Percentiles rank a stretch among this genome's conserved stretches.
Conservation (phyloP, 1,140 invertebrate species). For the Riptortus pedestris region DNA sequence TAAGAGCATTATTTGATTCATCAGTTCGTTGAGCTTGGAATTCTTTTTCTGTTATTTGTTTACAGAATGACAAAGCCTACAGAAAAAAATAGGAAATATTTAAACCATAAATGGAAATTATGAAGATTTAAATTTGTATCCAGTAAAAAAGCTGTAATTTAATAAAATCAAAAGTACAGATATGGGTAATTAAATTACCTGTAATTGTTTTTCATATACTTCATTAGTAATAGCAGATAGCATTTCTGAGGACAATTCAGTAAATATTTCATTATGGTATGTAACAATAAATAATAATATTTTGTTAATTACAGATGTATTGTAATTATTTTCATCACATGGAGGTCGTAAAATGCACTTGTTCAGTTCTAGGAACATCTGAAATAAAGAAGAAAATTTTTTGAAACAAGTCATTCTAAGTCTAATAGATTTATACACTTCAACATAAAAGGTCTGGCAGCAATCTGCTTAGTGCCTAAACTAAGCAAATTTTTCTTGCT, state of each 20-base stretch:
- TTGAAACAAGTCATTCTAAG: background rate
- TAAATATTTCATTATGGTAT: background rate
- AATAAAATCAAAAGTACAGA: background rate
- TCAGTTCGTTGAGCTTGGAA: background rate
- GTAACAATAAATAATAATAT: slow-evolving; percentile 1
- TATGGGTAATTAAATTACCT: background rate
- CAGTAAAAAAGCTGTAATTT: too few relatives aligned
- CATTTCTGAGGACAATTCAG: background rate
- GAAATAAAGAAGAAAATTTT: background rate
- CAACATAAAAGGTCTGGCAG: background rate
- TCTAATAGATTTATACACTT: background rate
- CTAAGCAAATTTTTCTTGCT: background rate
- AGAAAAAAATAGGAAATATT: background rate
- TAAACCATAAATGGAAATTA: too few relatives aligned
- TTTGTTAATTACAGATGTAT: background rate
- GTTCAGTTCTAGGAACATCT: background rate
- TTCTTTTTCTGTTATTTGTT: background rate
- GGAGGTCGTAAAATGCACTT: background rate
- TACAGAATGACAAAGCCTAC: background rate
- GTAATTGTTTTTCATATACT: too few relatives aligned
- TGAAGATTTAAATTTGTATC: too few relatives aligned
- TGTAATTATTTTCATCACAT: background rate
- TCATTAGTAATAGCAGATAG: background rate
- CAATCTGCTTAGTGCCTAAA: background rate
- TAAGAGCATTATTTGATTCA: background rate